Conservation (phyloP, 1,140 invertebrate genomes). For the Macrocentrus cingulum region DNA sequence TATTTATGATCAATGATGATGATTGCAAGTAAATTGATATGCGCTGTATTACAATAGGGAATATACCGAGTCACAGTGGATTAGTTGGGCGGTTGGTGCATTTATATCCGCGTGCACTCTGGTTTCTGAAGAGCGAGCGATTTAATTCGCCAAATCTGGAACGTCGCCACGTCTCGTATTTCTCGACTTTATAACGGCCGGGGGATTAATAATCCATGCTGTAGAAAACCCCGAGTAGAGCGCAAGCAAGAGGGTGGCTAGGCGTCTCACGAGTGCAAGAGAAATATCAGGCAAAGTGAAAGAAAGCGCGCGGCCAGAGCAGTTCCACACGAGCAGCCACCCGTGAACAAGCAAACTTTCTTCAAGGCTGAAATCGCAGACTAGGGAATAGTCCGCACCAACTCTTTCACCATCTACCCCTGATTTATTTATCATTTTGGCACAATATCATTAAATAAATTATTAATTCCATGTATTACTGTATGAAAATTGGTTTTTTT, state of each 20-base stretch:
- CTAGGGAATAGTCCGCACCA: slow-evolving; percentile 14
- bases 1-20: too few relatives aligned
- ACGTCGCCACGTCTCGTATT: slow-evolving; percentile 27
- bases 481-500: too few relatives aligned
- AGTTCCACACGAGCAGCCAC: slow-evolving; percentile 23
- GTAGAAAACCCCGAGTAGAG: slow-evolving; percentile 13
- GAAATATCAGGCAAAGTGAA: too few relatives aligned
- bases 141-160: slow-evolving; percentile 28
- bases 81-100: too few relatives aligned
- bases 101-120: slow-evolving; percentile 5
- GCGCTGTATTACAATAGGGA: slow-evolving; percentile 10
- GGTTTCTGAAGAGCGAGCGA: not conserved
- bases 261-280: not conserved
- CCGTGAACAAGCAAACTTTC: slow-evolving; percentile 22
- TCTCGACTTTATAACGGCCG: slow-evolving; percentile 26
- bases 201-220: slow-evolving; percentile 28
- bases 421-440: slow-evolving; percentile 16
- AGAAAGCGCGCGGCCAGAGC: not conserved
- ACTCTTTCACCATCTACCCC: slow-evolving; percentile 9
- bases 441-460: not conserved
- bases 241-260: not conserved
- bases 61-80: slow-evolving; percentile 11
- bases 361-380: slow-evolving; percentile 15
- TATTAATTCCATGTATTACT: too few relatives aligned
- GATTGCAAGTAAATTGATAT: too few relatives aligned